Evolutionary conservation across 2,797 vertebrate species (phyloP).

Genomic region (Tamandua tetradactyla): DNA sequence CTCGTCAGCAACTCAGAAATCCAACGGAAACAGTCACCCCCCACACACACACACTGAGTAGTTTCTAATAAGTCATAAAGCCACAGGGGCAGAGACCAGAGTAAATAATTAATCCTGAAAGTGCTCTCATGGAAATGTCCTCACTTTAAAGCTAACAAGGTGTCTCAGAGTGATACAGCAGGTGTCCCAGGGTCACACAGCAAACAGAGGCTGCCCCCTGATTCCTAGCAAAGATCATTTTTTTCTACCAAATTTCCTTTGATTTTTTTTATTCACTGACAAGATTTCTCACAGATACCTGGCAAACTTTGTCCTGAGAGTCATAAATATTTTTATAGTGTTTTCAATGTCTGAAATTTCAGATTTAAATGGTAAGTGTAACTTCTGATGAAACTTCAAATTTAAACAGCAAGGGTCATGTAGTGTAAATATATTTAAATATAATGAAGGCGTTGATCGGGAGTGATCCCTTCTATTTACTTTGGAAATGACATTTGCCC

Average conservation of each 20-base stretch:
- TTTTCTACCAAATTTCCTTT: background rate
- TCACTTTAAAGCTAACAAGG: background rate
- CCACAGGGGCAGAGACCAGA: background rate
- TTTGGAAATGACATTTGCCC: background rate
- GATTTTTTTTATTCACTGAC: background rate
- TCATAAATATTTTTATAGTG: background rate
- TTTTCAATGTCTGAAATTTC: background rate
- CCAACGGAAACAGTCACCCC: background rate
- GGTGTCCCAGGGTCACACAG: background rate
- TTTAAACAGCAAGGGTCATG: background rate
- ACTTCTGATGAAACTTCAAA: background rate
- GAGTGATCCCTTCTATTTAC: background rate
- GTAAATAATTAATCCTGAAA: background rate
- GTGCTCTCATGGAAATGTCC: background rate
- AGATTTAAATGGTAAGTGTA: too few relatives aligned
- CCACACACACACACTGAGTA: background rate
- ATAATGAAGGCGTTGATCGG: background rate
- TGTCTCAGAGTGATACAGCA: background rate
- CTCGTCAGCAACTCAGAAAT: background rate
- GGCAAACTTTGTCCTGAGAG: background rate
- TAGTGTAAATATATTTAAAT: background rate
- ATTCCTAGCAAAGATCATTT: background rate
- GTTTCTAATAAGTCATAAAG: constrained; percentile 13
- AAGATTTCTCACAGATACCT: background rate
- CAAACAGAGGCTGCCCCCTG: background rate